phyloP scores from a whole-genome alignment of 2,888 invertebrate genomes.

The Thecophora atra region DNA sequence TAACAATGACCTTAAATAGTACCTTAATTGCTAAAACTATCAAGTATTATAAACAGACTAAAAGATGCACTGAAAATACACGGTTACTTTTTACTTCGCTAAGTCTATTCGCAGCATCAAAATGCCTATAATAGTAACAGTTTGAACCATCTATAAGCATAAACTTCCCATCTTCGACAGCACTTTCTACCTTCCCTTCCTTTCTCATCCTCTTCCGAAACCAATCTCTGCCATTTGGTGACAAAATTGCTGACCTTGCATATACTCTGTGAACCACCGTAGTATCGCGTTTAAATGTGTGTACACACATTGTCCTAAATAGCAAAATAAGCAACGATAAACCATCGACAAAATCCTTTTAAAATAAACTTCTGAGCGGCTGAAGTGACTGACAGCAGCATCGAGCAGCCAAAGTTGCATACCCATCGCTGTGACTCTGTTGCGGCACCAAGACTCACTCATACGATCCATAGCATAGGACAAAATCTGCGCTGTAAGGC shows the following conservation, averaged over 20 bases:
- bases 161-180: too few species aligned
- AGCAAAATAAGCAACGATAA: not conserved
- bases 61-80: too few species aligned
- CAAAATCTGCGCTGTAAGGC: too few species aligned
- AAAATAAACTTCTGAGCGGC: not conserved
- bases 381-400: not conserved
- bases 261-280: not conserved
- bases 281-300: not conserved
- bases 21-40: too few species aligned
- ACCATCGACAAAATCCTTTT: conserved; percentile 14
- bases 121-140: too few species aligned
- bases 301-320: not conserved
- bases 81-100: too few species aligned
- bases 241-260: not conserved
- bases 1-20: too few species aligned
- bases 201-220: not conserved
- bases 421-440: conserved; percentile 9
- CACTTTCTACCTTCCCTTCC: not conserved
- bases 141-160: too few species aligned
- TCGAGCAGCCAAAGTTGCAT: not conserved
- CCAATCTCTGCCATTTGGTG: not conserved
- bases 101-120: too few species aligned
- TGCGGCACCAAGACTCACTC: not conserved
- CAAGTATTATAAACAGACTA: too few species aligned
- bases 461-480: too few species aligned